Conservation (phyloP, 2,797 vertebrate species). For the Gymnodraco acuticeps region DNA sequence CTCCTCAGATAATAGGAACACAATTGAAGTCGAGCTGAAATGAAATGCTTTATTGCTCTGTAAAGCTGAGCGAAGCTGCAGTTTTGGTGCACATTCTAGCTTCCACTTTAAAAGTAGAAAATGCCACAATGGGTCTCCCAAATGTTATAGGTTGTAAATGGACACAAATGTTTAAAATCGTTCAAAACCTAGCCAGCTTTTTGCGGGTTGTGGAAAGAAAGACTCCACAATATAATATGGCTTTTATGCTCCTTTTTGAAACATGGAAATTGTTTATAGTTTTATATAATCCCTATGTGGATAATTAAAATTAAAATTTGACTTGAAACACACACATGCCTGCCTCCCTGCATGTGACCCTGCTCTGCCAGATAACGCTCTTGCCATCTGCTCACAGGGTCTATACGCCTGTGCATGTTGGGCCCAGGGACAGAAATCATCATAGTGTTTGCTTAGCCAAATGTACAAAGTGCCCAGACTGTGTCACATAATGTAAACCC, state of each 20-base stretch:
- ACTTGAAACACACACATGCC: neutral
- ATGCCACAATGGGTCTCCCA: neutral
- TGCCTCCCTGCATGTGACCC: slow-evolving; percentile 38
- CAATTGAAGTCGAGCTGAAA: neutral
- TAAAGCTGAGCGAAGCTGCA: neutral
- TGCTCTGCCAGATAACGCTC: slow-evolving; percentile 45
- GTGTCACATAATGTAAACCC: slow-evolving; percentile 25
- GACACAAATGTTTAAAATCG: too few relatives aligned
- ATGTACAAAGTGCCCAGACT: slow-evolving; percentile 30
- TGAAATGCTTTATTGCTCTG: neutral
- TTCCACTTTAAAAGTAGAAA: neutral
- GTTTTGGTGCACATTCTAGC: neutral
- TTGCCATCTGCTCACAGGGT: slow-evolving; percentile 34
- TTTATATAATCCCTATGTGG: neutral
- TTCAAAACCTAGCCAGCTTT: too few relatives aligned
- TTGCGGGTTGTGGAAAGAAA: too few relatives aligned
- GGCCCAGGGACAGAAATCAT: slow-evolving; percentile 9
- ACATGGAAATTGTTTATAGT: neutral
- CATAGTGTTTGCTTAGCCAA: slow-evolving; percentile 50
- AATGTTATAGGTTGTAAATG: neutral
- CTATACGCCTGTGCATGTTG: slow-evolving; percentile 14
- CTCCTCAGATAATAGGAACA: neutral
- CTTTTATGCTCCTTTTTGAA: neutral
- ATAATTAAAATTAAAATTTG: neutral
- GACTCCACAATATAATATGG: too few relatives aligned